Percentiles rank a stretch among this genome's conserved stretches.
Evolutionary conservation across 2,113 vertebrate species (phyloP).

Genomic region (Poeciliopsis prolifica): DNA sequence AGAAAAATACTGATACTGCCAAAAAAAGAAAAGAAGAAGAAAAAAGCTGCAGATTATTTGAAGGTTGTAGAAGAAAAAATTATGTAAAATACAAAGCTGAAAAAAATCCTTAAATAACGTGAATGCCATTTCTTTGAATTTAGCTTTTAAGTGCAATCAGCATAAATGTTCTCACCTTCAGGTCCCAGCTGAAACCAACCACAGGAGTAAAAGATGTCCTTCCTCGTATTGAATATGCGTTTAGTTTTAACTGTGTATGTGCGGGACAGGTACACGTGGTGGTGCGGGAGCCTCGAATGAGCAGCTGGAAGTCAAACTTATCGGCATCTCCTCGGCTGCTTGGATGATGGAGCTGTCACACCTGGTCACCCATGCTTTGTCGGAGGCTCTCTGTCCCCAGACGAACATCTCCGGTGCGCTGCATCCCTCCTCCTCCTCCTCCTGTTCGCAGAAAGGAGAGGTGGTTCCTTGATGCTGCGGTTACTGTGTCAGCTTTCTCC

Average conservation of each 20-base stretch:
- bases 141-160: no score
- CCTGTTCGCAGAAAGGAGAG: background rate
- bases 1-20: background rate
- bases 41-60: background rate
- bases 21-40: background rate
- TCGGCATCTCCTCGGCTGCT: conserved; percentile 4
- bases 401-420: conserved; percentile 1
- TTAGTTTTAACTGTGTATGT: background rate
- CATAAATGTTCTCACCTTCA: background rate
- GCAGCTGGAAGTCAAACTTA: conserved; percentile 32
- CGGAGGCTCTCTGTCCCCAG: conserved; percentile 16
- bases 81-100: background rate
- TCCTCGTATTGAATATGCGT: background rate
- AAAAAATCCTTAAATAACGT: background rate
- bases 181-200: background rate
- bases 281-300: conserved; percentile 14
- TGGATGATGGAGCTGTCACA: conserved; percentile 17
- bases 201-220: background rate
- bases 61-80: background rate
- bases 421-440: background rate
- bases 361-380: conserved; percentile 22
- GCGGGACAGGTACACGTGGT: conserved; percentile 8
- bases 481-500: conserved; percentile 54
- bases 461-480: conserved; percentile 24
- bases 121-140: background rate